Evolutionary conservation across 2,113 vertebrate species (phyloP), one percentile per base, ranked within the genome.

Genomic region (Candoia aspera): DNA sequence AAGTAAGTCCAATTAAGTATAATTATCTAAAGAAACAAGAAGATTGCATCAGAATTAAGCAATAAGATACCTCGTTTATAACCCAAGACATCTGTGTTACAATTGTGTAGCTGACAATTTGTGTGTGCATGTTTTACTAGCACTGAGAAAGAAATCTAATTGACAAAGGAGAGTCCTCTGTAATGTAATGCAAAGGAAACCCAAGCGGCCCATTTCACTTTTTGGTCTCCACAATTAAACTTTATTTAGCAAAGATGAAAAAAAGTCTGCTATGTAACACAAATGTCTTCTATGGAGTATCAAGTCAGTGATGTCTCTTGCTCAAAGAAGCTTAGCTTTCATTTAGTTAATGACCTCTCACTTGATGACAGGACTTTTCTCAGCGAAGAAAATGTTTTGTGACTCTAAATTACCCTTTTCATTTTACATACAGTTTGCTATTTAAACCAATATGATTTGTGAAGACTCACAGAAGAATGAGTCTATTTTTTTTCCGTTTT

Each of bases 221-320:
- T 79, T 92, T 55, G 24, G 54, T 92, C 54, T 92, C 91, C 53
- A 88, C 53, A 60, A n/a, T 88, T 62, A 83, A 84, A 62, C 84
- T 49, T 24, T 95, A 92, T 89, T 79, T 91, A 21, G 5, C 86
- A 84, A 96, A 95, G 94, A 92, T 92, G 73, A 84, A 92, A 88
- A 85, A 46, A 42, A 79, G 33, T 89, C 46, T 89, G 33, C 87
- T 89, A 13, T 62, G n/a, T 42, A 89, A 89, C 46, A 26, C 87
- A 84, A 84, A 89, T 84, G 91, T 92, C 87, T 64, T 92, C 87
- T 64, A 89, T 92, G 89, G 87, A 54, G 29, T 84, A 53, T 26
- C 57, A 24, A 91, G 60, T n/a, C 46, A 68, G n/a, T 29, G 15
- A 73, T 55, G 57, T 23, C 55, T 92, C 57, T 87, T 62, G 86